phyloP scores from a whole-genome alignment of 2,797 vertebrate species.

The Lepus townsendii region DNA sequence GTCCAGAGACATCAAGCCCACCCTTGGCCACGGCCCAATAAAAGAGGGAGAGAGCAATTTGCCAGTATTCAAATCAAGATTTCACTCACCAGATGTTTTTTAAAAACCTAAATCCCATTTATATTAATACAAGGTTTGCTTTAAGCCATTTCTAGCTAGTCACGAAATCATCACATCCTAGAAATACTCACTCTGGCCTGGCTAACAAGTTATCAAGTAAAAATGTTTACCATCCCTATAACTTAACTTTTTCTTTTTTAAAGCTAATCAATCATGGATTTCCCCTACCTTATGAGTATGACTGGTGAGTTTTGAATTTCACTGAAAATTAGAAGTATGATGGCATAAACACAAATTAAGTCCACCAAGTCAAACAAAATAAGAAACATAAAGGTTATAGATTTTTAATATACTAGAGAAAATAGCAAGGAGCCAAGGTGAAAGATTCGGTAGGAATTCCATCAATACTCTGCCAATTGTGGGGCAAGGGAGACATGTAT shows the following conservation, averaged over 20 bases:
- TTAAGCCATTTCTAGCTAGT: conserved; percentile 58
- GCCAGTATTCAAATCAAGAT: conserved; percentile 49
- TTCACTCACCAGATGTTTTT: conserved; percentile 33
- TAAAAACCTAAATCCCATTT: conserved; percentile 31
- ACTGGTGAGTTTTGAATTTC: conserved; percentile 56
- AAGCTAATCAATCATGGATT: conserved; percentile 32
- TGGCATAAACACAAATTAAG: conserved; percentile 68
- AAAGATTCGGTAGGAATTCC: conserved; percentile 76
- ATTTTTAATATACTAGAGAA: conserved; percentile 70
- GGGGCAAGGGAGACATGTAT: conserved; percentile 80
- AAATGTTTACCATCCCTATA: conserved; percentile 37
- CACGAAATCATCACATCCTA: conserved; percentile 30
- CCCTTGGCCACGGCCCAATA: not conserved
- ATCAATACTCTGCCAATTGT: conserved; percentile 83
- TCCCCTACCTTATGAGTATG: conserved; percentile 46
- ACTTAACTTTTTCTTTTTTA: conserved; percentile 6
- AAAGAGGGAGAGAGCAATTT: not conserved
- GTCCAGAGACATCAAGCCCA: conserved; percentile 1
- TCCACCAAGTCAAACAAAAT: conserved; percentile 68
- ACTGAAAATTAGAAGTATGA: conserved; percentile 66
- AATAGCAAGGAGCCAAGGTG: conserved; percentile 76
- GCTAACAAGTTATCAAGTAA: conserved; percentile 60
- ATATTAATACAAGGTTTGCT: conserved; percentile 33
- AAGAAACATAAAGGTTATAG: conserved; percentile 68
- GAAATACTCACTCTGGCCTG: conserved; percentile 32